Conservation (phyloP, 2,797 vertebrate species). For the Phrynocephalus vlangalii region DNA sequence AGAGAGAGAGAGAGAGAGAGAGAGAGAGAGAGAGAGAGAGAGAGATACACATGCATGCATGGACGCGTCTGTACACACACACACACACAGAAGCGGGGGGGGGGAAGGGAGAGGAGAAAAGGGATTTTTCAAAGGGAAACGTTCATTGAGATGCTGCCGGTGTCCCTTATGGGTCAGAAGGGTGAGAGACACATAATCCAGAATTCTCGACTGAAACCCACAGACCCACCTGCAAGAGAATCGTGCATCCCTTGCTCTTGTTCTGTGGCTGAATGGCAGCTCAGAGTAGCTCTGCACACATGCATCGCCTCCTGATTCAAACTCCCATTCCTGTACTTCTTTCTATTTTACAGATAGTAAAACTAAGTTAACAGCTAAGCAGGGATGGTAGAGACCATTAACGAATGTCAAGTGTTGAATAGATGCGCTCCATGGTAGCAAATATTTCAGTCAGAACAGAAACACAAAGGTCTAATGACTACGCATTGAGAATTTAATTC, state of each 20-base stretch:
- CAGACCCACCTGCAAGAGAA: background rate
- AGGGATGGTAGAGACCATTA: background rate
- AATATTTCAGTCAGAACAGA: background rate
- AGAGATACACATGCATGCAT: background rate
- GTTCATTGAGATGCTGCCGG: background rate
- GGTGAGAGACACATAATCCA: background rate
- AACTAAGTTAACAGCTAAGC: background rate
- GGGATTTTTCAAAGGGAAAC: background rate
- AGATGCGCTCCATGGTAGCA: background rate
- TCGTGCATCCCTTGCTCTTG: background rate
- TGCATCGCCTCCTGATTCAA: background rate
- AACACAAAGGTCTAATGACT: background rate
- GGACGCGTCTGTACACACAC: background rate
- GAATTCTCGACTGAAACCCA: background rate
- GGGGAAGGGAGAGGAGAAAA: background rate
- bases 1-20: background rate
- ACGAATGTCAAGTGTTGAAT: background rate
- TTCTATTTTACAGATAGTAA: conserved; percentile 11
- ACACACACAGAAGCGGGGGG: background rate
- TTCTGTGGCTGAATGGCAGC: background rate
- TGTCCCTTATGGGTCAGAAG: background rate
- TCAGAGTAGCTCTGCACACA: background rate
- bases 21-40: background rate
- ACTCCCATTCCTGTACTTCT: background rate
- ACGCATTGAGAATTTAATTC: background rate